Percentiles rank a stretch among this genome's conserved stretches.
Evolutionary conservation across 1,140 invertebrate genomes (phyloP).

Genomic region (Cyclargus thomasi): DNA sequence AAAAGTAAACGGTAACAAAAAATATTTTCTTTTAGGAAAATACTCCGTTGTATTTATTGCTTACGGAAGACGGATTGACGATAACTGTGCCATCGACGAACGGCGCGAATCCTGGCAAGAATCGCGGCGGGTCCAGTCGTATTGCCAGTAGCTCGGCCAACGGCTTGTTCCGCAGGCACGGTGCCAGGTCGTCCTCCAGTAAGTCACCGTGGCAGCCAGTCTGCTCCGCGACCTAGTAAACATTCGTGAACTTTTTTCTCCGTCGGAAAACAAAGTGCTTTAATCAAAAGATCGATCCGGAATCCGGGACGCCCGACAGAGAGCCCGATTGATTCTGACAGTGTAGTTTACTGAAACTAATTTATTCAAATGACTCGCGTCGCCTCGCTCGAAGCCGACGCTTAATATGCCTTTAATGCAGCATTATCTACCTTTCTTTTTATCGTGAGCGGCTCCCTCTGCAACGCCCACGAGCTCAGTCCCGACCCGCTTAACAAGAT

Average conservation of each 20-base stretch:
- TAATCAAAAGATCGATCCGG: constrained; percentile 5
- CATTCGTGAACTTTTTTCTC: constrained; percentile 14
- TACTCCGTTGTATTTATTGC: constrained; percentile 16
- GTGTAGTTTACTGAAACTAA: constrained; percentile 27
- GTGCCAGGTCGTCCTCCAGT: constrained; percentile 86
- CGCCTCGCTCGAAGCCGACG: constrained; percentile 28
- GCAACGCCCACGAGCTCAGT: constrained; percentile 94
- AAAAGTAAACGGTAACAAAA: too few relatives aligned
- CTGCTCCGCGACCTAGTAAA: constrained; percentile 80
- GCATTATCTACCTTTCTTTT: constrained; percentile 78
- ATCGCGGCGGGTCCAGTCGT: constrained; percentile 84
- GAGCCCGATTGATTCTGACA: constrained; percentile 5
- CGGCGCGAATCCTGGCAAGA: constrained; percentile 91
- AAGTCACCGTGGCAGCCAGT: constrained; percentile 86
- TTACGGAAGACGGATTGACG: constrained; percentile 74
- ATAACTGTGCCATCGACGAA: constrained; percentile 91
- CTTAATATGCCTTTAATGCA: constrained; percentile 38
- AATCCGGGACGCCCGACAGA: neutral
- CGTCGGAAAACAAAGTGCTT: neutral
- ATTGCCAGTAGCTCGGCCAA: constrained; percentile 83
- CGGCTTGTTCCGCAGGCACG: constrained; percentile 85
- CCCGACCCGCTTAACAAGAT: constrained; percentile 96
- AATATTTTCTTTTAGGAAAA: too few relatives aligned
- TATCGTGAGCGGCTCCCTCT: constrained; percentile 88
- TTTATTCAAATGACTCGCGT: constrained; percentile 31